A percentile compares a stretch with the other conserved stretches of the same genome.
Evolutionary conservation across 2,113 vertebrate genomes (phyloP).

Genomic region (Acanthochromis polyacanthus): DNA sequence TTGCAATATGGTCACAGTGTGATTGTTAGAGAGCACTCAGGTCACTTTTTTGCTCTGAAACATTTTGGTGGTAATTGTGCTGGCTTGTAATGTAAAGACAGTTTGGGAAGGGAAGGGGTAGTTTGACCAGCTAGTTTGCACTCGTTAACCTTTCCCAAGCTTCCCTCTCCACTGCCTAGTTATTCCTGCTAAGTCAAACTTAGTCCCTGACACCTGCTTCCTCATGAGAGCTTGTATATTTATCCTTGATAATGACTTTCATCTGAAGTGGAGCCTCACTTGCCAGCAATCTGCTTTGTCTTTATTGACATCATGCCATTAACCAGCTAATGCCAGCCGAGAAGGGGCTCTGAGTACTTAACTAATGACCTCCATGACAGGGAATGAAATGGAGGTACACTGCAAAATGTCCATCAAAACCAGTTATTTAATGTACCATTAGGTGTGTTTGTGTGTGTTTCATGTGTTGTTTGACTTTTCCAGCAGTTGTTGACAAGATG

Average conservation of each 20-base stretch:
- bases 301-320: conserved; percentile 53
- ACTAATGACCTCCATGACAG: conserved; percentile 54
- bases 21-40: conserved; percentile 3
- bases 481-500: not conserved
- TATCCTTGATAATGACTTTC: conserved; percentile 79
- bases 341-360: conserved; percentile 30
- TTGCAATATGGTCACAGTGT: not conserved
- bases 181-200: conserved; percentile 62
- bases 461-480: not conserved
- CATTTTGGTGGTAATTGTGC: not conserved
- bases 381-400: conserved; percentile 35
- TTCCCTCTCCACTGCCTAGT: conserved; percentile 32
- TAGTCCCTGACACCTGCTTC: conserved; percentile 61
- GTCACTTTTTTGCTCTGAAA: not conserved
- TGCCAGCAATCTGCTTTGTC: conserved; percentile 52
- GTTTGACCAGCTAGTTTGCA: conserved; percentile 17
- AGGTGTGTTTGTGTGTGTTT: not conserved
- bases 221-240: conserved; percentile 66
- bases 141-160: conserved; percentile 52
- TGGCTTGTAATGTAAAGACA: not conserved
- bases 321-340: conserved; percentile 54
- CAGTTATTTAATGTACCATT: conserved; percentile 26
- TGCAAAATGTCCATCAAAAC: conserved; percentile 39
- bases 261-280: conserved; percentile 59
- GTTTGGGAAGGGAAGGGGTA: not conserved